Conservation (phyloP, 2,888 invertebrate species). For the Ophioninae sp. region DNA sequence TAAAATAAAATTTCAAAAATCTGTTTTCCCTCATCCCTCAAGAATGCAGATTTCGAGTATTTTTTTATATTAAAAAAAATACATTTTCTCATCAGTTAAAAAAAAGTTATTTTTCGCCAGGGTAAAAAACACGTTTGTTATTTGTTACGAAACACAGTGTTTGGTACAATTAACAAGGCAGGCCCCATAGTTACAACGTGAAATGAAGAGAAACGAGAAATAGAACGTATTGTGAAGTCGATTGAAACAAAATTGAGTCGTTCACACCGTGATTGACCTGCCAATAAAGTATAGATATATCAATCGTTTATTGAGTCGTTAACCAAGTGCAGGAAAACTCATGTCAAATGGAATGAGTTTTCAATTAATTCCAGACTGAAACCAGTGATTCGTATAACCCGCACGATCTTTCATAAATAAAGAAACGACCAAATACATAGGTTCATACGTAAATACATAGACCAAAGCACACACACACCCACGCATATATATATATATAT, state of each 20-base stretch:
- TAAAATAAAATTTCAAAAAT: too few relatives aligned
- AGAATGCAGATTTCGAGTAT: too few relatives aligned
- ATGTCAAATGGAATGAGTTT: neutral
- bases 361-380: too few relatives aligned
- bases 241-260: neutral
- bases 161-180: neutral
- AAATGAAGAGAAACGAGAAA: neutral
- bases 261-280: neutral
- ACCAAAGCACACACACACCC: too few relatives aligned
- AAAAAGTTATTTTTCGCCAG: too few relatives aligned
- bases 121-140: too few relatives aligned
- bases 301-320: neutral
- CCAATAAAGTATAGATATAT: neutral
- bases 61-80: too few relatives aligned
- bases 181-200: neutral
- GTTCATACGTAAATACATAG: too few relatives aligned
- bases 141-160: too few relatives aligned
- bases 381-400: too few relatives aligned
- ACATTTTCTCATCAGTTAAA: too few relatives aligned
- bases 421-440: neutral
- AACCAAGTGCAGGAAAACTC: neutral
- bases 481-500: conserved; percentile 2
- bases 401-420: neutral
- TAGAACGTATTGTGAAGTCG: neutral
- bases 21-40: too few relatives aligned